Base-by-base conservation (phyloP, 2,797 vertebrate genomes). In the Ceryle rudis region DNA sequence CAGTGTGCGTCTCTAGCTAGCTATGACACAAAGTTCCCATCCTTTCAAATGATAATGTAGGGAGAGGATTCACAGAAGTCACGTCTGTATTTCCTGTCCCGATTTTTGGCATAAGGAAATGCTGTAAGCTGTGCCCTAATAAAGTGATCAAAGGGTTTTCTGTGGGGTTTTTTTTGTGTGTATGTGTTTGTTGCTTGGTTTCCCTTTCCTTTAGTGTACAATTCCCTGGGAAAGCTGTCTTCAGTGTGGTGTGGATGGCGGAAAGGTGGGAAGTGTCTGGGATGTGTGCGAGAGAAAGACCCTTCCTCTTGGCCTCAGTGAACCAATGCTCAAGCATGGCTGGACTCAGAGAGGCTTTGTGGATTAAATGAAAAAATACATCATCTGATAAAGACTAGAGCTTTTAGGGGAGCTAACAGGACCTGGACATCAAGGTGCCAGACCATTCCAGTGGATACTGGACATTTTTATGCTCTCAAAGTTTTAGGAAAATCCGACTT, bases 1-100 rank as follows among this genome's bases (percentile, higher is more conserved):
- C 70, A 1, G 0, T 1, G 3, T 47, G 55, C 65, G 11, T 93
- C 91, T 81, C 70, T 33, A 65, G 52, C 58, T 35, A 20, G 55
- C 55, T 49, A 6, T 1, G 0, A 72, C 20, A 6, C 57, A 54
- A n/a, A 93, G 73, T 31, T 74, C 87, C 67, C 0, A 0, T 92
- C 88, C 74, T 77, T 61, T 4, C 42, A 64, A 35, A 33, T 11
- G 83, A 52, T 86, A 91, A 80, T 0, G 0, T 3, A 31, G 52
- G 78, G 75, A 94, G 73, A 86, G 46, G 54, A 31, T 72, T 86
- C 66, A 2, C 72, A 65, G 60, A 47, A 95, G 96, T 95, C 95
- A 94, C 90, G 93, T 96, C 91, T 91, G 29, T 88, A 14, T 67
- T 96, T 97, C 96, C 96, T 90, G 84, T 25, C 82, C 80, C 3